These are phyloP conservation scores for Prunella fulvescens DNA, from an alignment of 2,113 vertebrate species.

Conservation along the genomic window DNA sequence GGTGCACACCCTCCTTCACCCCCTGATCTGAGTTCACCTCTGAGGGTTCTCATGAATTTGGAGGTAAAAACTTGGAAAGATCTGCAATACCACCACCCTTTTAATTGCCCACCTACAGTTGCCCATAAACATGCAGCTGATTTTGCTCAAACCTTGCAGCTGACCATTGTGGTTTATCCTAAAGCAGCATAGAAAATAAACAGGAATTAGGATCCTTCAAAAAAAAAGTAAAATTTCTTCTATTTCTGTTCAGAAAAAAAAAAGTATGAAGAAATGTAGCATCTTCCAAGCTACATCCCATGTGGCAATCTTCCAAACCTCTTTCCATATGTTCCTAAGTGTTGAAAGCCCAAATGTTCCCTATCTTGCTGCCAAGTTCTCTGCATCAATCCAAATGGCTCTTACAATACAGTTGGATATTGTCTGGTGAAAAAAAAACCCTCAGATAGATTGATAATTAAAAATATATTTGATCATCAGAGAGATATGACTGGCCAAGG, in stretches of 20 bases:
- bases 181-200: not conserved
- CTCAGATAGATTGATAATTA: slow-evolving; percentile 19
- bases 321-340: slow-evolving; percentile 52
- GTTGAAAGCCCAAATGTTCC: slow-evolving; percentile 48
- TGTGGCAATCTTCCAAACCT: slow-evolving; percentile 48
- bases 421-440: slow-evolving; percentile 1
- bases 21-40: not conserved
- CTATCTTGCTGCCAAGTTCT: slow-evolving; percentile 45
- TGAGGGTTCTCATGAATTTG: not conserved
- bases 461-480: slow-evolving; percentile 30
- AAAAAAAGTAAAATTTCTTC: not conserved
- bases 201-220: not conserved
- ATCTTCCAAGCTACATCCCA: slow-evolving; percentile 7
- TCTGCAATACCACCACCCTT: not conserved
- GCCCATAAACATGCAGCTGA: not conserved
- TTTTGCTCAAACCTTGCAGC: not conserved
- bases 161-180: not conserved
- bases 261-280: slow-evolving; percentile 5
- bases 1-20: not conserved
- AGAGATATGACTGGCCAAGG: not conserved
- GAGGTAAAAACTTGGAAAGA: not conserved
- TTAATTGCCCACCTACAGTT: not conserved
- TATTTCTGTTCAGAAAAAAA: not conserved
- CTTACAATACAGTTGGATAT: slow-evolving; percentile 26
- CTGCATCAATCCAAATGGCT: not conserved